phyloP scores from a whole-genome alignment of 2,888 invertebrate genomes.

The Cataglyphis livida region DNA sequence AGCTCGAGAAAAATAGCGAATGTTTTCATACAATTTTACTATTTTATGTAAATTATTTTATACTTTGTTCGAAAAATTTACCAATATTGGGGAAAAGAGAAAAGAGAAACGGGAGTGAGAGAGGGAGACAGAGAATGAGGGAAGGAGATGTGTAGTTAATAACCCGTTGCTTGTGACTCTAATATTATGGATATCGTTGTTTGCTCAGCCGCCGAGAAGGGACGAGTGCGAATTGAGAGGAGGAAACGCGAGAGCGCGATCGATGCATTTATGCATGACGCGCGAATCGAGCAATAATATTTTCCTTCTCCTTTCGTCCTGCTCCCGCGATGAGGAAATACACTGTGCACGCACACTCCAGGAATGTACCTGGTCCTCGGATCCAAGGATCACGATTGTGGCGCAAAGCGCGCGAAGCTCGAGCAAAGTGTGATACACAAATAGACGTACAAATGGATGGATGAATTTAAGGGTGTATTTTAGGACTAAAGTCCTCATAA shows the following conservation, averaged over 20 bases:
- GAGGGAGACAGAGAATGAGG: not conserved
- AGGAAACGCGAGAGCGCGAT: constrained; percentile 66
- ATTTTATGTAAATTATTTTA: not conserved
- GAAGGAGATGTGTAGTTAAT: constrained; percentile 63
- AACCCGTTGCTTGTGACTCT: constrained; percentile 79
- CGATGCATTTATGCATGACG: constrained; percentile 75
- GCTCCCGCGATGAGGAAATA: constrained; percentile 66
- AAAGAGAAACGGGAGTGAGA: not conserved
- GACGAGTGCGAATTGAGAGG: constrained; percentile 65
- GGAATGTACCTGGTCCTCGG: constrained; percentile 2
- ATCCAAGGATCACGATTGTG: not conserved
- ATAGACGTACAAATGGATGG: not conserved
- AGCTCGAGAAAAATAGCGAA: not conserved
- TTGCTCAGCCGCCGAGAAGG: constrained; percentile 81
- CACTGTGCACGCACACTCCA: constrained; percentile 29
- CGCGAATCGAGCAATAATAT: constrained; percentile 83
- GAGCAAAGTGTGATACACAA: constrained; percentile 7
- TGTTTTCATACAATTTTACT: not conserved
- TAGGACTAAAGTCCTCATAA: no score
- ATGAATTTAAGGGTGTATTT: not conserved
- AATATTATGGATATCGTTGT: constrained; percentile 83
- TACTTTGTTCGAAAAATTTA: not conserved
- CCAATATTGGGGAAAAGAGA: constrained; percentile 10
- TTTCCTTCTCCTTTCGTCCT: constrained; percentile 79
- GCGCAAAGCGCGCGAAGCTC: constrained; percentile 6